These are phyloP conservation scores for Rousettus madagascariensis DNA, from an alignment of 2,797 vertebrate species.

Conservation along the genomic window DNA sequence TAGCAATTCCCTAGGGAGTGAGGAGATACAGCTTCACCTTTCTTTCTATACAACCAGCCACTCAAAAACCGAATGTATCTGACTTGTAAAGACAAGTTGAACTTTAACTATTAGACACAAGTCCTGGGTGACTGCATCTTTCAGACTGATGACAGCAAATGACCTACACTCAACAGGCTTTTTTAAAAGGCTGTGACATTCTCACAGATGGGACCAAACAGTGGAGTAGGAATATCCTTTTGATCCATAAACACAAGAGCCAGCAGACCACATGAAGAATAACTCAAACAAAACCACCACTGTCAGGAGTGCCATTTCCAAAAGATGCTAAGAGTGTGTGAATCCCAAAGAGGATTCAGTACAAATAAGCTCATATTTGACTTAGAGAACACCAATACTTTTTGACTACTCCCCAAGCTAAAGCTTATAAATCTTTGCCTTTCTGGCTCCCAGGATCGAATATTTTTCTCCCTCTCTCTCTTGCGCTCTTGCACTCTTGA, in stretches of 20 bases:
- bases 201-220: conserved; percentile 46
- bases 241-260: conserved; percentile 59
- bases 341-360: neutral
- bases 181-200: conserved; percentile 59
- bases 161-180: conserved; percentile 38
- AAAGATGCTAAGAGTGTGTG: neutral
- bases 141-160: conserved; percentile 56
- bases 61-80: rapidly evolving
- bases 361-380: neutral
- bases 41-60: neutral
- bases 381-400: neutral
- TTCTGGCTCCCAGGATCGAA: neutral
- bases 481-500: too few relatives aligned
- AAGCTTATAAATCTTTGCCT: neutral
- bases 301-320: neutral
- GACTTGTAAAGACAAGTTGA: conserved; percentile 59
- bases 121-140: conserved; percentile 19
- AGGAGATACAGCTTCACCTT: neutral
- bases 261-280: conserved; percentile 16
- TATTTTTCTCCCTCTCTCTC: neutral
- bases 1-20: neutral
- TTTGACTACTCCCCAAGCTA: neutral
- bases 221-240: conserved; percentile 7
- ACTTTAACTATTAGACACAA: conserved; percentile 50
- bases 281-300: conserved; percentile 44